A percentile compares a stretch with the other conserved stretches of the same genome.
phyloP scores from a whole-genome alignment of 2,888 invertebrate species.

The Acleris cristana region DNA sequence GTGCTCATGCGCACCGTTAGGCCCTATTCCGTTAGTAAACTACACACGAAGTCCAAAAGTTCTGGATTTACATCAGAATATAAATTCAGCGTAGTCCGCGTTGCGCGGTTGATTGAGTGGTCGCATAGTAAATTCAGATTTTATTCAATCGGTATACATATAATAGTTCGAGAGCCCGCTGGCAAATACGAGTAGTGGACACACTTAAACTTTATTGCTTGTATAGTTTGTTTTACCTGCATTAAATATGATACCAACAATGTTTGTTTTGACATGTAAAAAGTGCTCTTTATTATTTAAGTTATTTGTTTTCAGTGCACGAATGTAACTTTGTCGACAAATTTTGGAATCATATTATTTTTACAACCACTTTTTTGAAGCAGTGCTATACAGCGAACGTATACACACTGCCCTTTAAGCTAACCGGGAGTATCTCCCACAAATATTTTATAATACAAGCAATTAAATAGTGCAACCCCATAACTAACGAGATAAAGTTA shows the following conservation, averaged over 20 bases:
- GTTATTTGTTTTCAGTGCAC: too few species aligned
- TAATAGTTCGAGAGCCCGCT: conserved; percentile 18
- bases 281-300: too few species aligned
- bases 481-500: too few species aligned
- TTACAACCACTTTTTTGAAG: too few species aligned
- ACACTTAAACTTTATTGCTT: conserved; percentile 17
- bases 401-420: too few species aligned
- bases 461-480: too few species aligned
- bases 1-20: conserved; percentile 13
- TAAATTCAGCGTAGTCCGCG: conserved; percentile 16
- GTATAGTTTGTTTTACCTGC: background rate
- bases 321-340: too few species aligned
- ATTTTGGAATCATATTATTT: too few species aligned
- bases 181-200: background rate
- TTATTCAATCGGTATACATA: conserved; percentile 8
- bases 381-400: too few species aligned
- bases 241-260: background rate
- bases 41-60: conserved; percentile 21
- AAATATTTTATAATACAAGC: too few species aligned
- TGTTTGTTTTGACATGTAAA: too few species aligned
- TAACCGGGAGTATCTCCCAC: too few species aligned
- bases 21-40: conserved; percentile 18
- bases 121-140: conserved; percentile 29
- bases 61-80: conserved; percentile 33
- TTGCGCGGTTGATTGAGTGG: conserved; percentile 32